These are phyloP conservation scores for Notolabrus celidotus DNA, from an alignment of 2,797 vertebrate genomes.

Conservation along the genomic window DNA sequence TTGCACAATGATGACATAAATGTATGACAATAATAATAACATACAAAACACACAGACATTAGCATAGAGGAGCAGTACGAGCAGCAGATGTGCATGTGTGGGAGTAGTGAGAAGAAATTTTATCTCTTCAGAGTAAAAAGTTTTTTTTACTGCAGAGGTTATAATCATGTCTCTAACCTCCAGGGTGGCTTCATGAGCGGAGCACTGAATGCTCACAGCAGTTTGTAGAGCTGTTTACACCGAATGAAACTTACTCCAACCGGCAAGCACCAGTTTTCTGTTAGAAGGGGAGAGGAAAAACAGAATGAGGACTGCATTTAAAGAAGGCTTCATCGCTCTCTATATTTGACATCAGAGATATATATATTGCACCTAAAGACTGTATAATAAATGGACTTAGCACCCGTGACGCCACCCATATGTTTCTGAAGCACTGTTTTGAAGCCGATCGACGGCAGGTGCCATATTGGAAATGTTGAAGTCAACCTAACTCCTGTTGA, in stretches of 20 bases:
- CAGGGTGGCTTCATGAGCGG: conserved; percentile 18
- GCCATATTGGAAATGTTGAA: too few relatives aligned
- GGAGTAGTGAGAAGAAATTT: conserved; percentile 23
- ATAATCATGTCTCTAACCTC: conserved; percentile 6
- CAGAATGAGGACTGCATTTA: neutral
- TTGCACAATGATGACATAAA: neutral
- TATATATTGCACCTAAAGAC: too few relatives aligned
- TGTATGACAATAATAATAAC: neutral
- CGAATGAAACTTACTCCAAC: conserved; percentile 4
- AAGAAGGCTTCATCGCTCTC: neutral
- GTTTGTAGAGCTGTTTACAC: conserved; percentile 12
- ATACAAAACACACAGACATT: neutral
- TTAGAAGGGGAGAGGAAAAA: neutral
- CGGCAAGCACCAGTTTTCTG: neutral
- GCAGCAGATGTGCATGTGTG: conserved; percentile 26
- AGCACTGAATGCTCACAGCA: conserved; percentile 9
- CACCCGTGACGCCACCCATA: too few relatives aligned
- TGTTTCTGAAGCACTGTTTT: too few relatives aligned
- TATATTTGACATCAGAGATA: too few relatives aligned
- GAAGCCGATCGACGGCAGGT: too few relatives aligned
- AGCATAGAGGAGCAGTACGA: conserved; percentile 12
- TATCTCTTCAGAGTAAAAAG: conserved; percentile 8
- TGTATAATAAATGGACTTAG: too few relatives aligned
- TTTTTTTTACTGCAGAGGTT: conserved; percentile 21
- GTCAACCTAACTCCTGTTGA: too few relatives aligned